Base-by-base conservation (phyloP, 2,113 vertebrate species). In the Bagarius yarrelli region DNA sequence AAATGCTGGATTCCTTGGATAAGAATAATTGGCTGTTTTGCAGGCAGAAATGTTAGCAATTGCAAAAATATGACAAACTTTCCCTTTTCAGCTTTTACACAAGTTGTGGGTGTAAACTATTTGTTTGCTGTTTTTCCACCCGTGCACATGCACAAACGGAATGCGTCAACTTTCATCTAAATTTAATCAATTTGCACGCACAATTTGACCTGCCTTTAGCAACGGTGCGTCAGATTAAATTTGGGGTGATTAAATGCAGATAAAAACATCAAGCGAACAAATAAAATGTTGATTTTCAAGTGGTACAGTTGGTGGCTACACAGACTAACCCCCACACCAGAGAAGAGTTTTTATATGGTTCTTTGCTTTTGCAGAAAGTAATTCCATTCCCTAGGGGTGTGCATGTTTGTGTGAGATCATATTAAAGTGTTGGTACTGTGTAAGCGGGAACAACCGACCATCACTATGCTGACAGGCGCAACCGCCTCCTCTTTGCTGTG, bases 371-470 rank as follows among this genome's bases (percentile, higher is more conserved):
- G 36, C 36, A 40, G 36, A 47, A 9, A 47, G 44, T 47, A 9
- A 47, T 47, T 47, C 9, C 15, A 23, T 18, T 70, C 87, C 67
- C 87, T 36, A 44, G 72, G 85, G 85, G 81, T 40, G 30, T 77
- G 47, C 50, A 55, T 83, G 85, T 86, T 86, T 88, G 85, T 82
- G 79, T 83, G 77, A 79, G 85, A 83, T 81, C 74, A 78, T 78
- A 80, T 56, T 61, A 81, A 81, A 78, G 79, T 88, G 87, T 87
- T 87, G 83, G 83, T 86, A 77, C 78, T 74, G 76, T 85, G 59
- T 32, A 76, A 80, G 76, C 63, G 40, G 83, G 71, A 86, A 87
- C 86, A 87, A 87, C 83, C 72, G 60, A 59, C 34, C 79, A 81
- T 82, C 78, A 63, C 40, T 76, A 80, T 76, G 52, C 79, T 78